These are phyloP conservation scores for Tamias sibiricus DNA, from an alignment of 2,113 vertebrate species.

Conservation along the genomic window DNA sequence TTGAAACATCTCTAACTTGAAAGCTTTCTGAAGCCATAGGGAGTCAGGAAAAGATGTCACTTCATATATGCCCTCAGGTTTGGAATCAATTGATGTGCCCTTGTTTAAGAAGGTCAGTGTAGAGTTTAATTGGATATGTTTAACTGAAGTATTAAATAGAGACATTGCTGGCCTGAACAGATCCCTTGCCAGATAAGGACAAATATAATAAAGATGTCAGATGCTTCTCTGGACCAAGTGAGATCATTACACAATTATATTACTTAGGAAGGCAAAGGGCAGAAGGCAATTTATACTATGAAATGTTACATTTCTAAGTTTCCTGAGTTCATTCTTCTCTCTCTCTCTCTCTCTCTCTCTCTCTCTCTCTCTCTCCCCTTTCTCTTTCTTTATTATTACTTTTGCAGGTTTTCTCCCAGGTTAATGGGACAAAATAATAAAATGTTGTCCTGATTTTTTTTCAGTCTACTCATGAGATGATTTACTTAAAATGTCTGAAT, in stretches of 20 bases:
- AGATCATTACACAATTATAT: slow-evolving; percentile 51
- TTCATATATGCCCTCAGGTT: not conserved
- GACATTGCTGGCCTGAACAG: not conserved
- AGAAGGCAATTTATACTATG: not conserved
- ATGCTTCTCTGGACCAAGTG: slow-evolving; percentile 27
- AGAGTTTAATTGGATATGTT: slow-evolving; percentile 58
- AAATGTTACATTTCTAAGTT: slow-evolving; percentile 43
- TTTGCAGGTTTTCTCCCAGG: not conserved
- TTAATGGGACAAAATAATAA: not conserved
- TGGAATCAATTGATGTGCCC: not conserved
- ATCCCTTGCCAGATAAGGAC: slow-evolving; percentile 56
- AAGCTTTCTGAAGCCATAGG: not conserved
- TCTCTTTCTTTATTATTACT: not conserved
- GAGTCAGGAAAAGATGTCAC: not conserved
- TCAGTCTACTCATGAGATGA: not conserved
- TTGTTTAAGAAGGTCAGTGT: slow-evolving; percentile 49
- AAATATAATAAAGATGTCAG: slow-evolving; percentile 63
- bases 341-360: not conserved
- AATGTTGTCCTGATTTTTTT: not conserved
- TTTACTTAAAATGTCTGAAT: not conserved
- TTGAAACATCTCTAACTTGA: not conserved
- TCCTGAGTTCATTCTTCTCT: not conserved
- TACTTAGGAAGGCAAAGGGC: slow-evolving; percentile 16
- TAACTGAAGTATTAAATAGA: slow-evolving; percentile 64
- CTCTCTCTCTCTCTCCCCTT: not conserved